A percentile compares a stretch with the other conserved stretches of the same genome.
These are phyloP conservation scores for Polydrusus tereticollis DNA, from an alignment of 2,888 invertebrate genomes.

Conservation along the genomic window DNA sequence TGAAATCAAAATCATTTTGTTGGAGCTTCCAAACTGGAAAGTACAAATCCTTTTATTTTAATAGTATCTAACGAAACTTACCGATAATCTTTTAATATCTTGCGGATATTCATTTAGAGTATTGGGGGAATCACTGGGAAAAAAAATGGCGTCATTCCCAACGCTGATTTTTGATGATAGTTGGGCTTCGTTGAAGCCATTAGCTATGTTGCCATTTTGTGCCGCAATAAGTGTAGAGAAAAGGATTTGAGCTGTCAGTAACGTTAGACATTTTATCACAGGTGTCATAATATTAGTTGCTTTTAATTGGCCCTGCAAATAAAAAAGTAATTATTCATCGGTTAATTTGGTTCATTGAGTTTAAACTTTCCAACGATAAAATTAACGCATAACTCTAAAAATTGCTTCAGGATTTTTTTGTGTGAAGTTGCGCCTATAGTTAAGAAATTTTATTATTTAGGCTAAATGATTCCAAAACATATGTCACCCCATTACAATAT, in stretches of 20 bases:
- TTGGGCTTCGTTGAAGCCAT: slow-evolving; percentile 33
- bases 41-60: too few relatives aligned
- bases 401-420: too few relatives aligned
- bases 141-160: slow-evolving; percentile 39
- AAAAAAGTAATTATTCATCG: neutral
- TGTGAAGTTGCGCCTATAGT: too few relatives aligned
- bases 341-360: neutral
- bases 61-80: too few relatives aligned
- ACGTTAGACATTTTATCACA: slow-evolving; percentile 28
- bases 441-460: too few relatives aligned
- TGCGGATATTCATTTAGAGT: slow-evolving; percentile 21
- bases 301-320: slow-evolving; percentile 17
- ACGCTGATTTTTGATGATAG: slow-evolving; percentile 51
- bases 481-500: too few relatives aligned
- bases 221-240: neutral
- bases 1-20: too few relatives aligned
- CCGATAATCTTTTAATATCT: slow-evolving; percentile 28
- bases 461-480: too few relatives aligned
- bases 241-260: slow-evolving; percentile 9
- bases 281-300: slow-evolving; percentile 30
- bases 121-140: slow-evolving; percentile 31
- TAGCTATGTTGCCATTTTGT: slow-evolving; percentile 13
- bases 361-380: too few relatives aligned
- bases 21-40: too few relatives aligned
- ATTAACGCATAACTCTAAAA: too few relatives aligned